Evolutionary conservation across 2,113 vertebrate genomes (phyloP), one percentile per base, ranked within the genome.

Genomic region (Mastomys coucha): DNA sequence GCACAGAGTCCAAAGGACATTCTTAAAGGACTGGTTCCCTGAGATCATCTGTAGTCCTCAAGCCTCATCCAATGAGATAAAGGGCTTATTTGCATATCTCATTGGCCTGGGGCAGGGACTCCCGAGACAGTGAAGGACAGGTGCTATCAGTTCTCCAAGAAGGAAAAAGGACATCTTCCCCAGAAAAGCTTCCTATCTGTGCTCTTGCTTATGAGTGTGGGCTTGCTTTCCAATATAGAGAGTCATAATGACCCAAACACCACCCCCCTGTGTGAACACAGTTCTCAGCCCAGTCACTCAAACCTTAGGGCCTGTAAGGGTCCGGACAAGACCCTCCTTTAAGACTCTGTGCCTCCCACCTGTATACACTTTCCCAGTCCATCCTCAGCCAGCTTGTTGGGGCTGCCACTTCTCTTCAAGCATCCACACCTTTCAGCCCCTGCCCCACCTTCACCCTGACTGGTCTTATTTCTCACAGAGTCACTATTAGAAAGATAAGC

Each of bases 1-100:
- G 60, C 63, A 80, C 91, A 96, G 85, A 95, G 93, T 49, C 93
- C 89, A 91, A 70, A 82, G 90, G 82, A 45, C 58, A 39, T 70
- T 96, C 95, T 97, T 97, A 97, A 97, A 96, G 94, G 89, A 77
- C 82, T 91, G 93, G 90, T 77, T 73, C 75, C 81, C 91, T 96
- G 95, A 97, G 93, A 92, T 98, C 97, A 98, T 94, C 89, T 84
- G 85, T 91, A 84, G 72, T 89, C 89, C 75, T 94, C 63, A 65
- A 86, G 86, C 85, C 45, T 92, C 75, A 94, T 67, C 97, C 97
- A 98, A 98, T 98, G 78, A 96, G 91, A 65, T 76, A 76, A 94
- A 33, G 76, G 58, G 89, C 45, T 97, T 60, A 97, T 97, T 96
- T 97, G 96, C 96, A 97, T 97, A 94, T 76, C 95, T 96, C 58